Percentiles rank a stretch among this genome's conserved stretches.
Conservation (phyloP, 2,113 vertebrate species). For the Typhlomys cinereus region DNA sequence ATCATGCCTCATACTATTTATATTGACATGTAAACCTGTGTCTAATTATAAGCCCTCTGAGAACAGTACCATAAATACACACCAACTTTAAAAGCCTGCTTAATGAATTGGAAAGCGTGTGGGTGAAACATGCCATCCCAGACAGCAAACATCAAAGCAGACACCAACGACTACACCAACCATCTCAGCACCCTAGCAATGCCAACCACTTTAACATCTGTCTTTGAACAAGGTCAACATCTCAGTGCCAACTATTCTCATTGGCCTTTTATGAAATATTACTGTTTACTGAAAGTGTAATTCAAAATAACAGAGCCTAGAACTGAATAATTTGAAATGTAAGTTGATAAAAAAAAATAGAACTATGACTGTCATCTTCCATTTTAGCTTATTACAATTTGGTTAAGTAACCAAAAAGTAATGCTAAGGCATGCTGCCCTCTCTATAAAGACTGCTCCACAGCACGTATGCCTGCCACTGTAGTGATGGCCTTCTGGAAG, state of each 20-base stretch:
- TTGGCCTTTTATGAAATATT: conserved; percentile 8
- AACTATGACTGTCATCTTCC: conserved; percentile 31
- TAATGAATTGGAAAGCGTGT: conserved; percentile 35
- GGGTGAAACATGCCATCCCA: background rate
- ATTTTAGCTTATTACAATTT: conserved; percentile 33
- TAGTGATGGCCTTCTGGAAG: background rate
- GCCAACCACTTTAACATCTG: conserved; percentile 19
- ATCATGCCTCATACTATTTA: conserved; percentile 1
- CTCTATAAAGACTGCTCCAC: conserved; percentile 9
- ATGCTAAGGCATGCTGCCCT: conserved; percentile 1
- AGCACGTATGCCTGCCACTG: background rate
- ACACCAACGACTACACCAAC: conserved; percentile 7
- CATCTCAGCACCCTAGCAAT: conserved; percentile 10
- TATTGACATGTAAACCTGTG: conserved; percentile 12
- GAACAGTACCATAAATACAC: background rate
- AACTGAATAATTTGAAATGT: conserved; percentile 17
- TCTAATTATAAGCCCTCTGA: conserved; percentile 34
- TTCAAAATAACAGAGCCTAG: conserved; percentile 35
- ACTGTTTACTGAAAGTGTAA: conserved; percentile 47
- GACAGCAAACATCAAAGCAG: background rate
- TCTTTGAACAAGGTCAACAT: conserved; percentile 44
- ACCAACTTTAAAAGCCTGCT: conserved; percentile 44
- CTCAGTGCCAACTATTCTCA: background rate
- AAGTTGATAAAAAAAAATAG: background rate
- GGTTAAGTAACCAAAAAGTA: conserved; percentile 55